A percentile compares a stretch with the other conserved stretches of the same genome.
Evolutionary conservation across 1,140 invertebrate species (phyloP).

Genomic region (Antheraea pernyi): DNA sequence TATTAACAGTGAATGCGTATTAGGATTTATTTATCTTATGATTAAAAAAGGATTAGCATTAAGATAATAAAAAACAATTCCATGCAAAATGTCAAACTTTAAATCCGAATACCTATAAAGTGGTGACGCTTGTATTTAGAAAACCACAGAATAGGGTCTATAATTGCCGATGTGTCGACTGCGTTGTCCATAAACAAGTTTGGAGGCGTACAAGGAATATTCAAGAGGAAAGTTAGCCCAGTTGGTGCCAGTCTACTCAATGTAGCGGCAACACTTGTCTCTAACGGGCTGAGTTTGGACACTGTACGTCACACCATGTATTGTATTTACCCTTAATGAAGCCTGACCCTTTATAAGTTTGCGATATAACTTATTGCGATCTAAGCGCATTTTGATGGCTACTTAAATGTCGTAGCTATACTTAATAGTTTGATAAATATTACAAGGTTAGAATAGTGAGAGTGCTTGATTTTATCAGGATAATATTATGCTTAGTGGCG

Average conservation of each 20-base stretch:
- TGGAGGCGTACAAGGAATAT: slow-evolving; percentile 53
- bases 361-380: slow-evolving; percentile 57
- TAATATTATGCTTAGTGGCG: neutral
- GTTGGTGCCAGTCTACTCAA: slow-evolving; percentile 42
- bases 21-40: too few relatives aligned
- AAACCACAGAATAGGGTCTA: neutral
- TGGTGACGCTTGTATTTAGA: too few relatives aligned
- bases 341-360: slow-evolving; percentile 46
- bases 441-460: slow-evolving; percentile 23
- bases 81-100: too few relatives aligned
- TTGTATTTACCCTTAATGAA: slow-evolving; percentile 60
- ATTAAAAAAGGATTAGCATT: too few relatives aligned
- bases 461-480: slow-evolving; percentile 5
- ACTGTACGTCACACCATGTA: slow-evolving; percentile 46
- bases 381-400: slow-evolving; percentile 59
- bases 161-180: slow-evolving; percentile 29
- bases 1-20: too few relatives aligned
- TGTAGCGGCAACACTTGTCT: slow-evolving; percentile 58
- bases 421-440: slow-evolving; percentile 42
- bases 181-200: slow-evolving; percentile 57
- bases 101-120: too few relatives aligned
- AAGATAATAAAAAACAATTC: too few relatives aligned
- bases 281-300: slow-evolving; percentile 57
- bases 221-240: slow-evolving; percentile 63
- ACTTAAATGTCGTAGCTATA: slow-evolving; percentile 47